These are phyloP conservation scores for Porites rus DNA, from an alignment of 92 coral and sea anemone genomes.

Conservation along the genomic window DNA sequence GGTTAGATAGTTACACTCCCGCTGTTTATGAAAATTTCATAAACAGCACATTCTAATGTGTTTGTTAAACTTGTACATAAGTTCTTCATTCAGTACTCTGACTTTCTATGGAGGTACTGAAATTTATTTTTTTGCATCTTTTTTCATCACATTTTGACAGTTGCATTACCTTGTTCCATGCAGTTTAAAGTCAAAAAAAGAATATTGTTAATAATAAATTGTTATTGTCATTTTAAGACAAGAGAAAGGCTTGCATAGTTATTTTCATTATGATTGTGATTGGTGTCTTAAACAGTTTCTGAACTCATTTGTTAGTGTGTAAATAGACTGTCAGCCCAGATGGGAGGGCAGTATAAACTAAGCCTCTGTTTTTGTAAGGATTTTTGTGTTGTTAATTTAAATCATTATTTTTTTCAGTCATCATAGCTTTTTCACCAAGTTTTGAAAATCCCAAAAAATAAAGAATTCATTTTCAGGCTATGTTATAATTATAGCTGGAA, in stretches of 20 bases:
- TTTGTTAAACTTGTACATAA: conserved; percentile 13
- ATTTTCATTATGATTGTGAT: neutral
- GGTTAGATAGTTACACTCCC: too few relatives aligned
- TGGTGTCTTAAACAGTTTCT: neutral
- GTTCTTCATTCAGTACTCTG: neutral
- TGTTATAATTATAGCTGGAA: too few relatives aligned
- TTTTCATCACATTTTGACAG: neutral
- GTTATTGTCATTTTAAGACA: neutral
- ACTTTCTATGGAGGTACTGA: neutral
- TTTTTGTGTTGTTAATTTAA: neutral
- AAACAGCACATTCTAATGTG: neutral
- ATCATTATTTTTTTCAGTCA: too few relatives aligned
- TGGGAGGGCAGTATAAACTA: conserved; percentile 14
- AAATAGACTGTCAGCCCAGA: conserved; percentile 19
- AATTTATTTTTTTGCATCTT: conserved; percentile 3
- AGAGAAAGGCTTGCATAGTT: neutral
- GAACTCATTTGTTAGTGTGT: neutral
- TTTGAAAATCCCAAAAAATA: too few relatives aligned
- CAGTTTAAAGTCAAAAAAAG: neutral
- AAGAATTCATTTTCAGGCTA: too few relatives aligned
- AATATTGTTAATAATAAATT: neutral
- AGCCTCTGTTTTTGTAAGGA: neutral
- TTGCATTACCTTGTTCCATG: neutral
- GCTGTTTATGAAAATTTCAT: neutral
- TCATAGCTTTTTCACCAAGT: too few relatives aligned